Conservation (phyloP, 2,113 vertebrate genomes). For the Gambusia affinis region DNA sequence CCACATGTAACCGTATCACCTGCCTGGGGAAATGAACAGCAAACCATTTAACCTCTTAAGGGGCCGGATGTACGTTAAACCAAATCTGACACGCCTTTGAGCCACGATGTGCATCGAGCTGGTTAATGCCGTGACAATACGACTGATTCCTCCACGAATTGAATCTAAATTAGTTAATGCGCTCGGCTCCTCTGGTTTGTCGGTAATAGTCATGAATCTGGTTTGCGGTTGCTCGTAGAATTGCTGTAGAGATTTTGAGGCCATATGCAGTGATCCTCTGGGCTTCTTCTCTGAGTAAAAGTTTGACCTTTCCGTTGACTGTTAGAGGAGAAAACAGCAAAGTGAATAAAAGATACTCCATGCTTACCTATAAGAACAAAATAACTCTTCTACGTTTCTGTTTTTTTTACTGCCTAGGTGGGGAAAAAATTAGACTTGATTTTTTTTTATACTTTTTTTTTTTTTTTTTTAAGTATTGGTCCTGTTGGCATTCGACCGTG, state of each 20-base stretch:
- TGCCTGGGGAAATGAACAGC: slow-evolving; percentile 30
- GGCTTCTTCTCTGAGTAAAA: slow-evolving; percentile 20
- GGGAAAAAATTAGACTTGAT: too few relatives aligned
- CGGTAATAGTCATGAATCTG: too few relatives aligned
- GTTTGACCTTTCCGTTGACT: slow-evolving; percentile 47
- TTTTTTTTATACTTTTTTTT: neutral
- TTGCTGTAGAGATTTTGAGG: slow-evolving; percentile 33
- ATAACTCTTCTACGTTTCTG: neutral
- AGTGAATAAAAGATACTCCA: slow-evolving; percentile 32
- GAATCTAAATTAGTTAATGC: slow-evolving; percentile 47
- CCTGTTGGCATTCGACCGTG: slow-evolving; percentile 25
- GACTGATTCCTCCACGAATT: slow-evolving; percentile 55
- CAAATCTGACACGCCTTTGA: slow-evolving; percentile 59
- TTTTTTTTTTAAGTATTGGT: neutral
- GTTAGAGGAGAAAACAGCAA: slow-evolving; percentile 23
- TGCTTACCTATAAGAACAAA: neutral
- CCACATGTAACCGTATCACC: slow-evolving; percentile 33
- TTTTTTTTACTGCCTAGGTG: neutral
- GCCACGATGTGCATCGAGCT: slow-evolving; percentile 43
- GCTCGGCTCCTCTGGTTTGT: slow-evolving; percentile 32
- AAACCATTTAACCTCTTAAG: slow-evolving; percentile 26
- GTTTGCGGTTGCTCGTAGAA: slow-evolving; percentile 20
- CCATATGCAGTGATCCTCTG: slow-evolving; percentile 5
- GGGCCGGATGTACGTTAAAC: slow-evolving; percentile 41
- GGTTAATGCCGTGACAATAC: slow-evolving; percentile 51